These are phyloP conservation scores for Todiramphus saurophagus DNA, from an alignment of 2,113 vertebrate genomes.

Conservation along the genomic window DNA sequence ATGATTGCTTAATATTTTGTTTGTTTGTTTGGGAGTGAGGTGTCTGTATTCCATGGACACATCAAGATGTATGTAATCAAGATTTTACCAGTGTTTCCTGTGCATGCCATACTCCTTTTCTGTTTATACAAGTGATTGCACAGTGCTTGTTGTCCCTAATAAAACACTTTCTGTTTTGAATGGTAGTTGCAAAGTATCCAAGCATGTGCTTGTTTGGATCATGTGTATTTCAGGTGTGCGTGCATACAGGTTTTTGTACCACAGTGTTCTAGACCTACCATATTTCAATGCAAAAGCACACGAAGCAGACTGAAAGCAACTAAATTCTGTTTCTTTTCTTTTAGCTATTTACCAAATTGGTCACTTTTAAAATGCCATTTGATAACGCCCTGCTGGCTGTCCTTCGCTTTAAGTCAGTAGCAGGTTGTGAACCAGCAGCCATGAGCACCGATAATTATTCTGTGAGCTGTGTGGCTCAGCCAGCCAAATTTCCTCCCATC, in stretches of 20 bases:
- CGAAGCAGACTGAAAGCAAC: not conserved
- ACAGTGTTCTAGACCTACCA: not conserved
- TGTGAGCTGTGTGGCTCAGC: not conserved
- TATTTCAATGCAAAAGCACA: not conserved
- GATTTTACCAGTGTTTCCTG: not conserved
- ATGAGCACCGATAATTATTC: fast-evolving
- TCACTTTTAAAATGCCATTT: not conserved
- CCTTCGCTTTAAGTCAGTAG: not conserved
- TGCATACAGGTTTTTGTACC: not conserved
- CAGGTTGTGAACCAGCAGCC: not conserved
- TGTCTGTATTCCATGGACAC: not conserved
- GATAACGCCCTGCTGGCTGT: not conserved
- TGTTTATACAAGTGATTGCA: not conserved
- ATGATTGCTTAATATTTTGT: not conserved
- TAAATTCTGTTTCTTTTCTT: not conserved
- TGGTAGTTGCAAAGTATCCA: not conserved
- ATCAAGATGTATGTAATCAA: not conserved
- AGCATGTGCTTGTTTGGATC: not conserved
- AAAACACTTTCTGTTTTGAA: not conserved
- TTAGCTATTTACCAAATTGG: not conserved
- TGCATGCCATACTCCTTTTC: not conserved
- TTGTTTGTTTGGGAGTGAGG: not conserved
- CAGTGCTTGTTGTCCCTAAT: not conserved
- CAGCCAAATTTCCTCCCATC: not conserved
- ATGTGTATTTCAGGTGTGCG: not conserved